A percentile compares a stretch with the other conserved stretches of the same genome.
These are phyloP conservation scores for Tympanoctomys barrerae DNA, from an alignment of 2,797 vertebrate species.

Conservation along the genomic window DNA sequence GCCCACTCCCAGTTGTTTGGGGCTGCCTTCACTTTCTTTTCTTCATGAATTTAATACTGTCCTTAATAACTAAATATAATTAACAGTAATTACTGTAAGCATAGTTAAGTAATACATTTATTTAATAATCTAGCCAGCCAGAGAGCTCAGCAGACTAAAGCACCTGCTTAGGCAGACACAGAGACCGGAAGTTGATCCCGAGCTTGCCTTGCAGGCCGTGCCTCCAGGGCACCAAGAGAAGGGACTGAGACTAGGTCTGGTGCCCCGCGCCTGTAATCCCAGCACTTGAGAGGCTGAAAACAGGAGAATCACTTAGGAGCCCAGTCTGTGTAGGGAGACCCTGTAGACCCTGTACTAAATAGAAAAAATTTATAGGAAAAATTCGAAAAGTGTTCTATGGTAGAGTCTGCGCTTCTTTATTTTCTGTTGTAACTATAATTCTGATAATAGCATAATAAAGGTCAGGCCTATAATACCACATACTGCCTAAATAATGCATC, in stretches of 20 bases:
- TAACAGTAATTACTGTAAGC: conserved; percentile 20
- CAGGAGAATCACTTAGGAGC: too few relatives aligned
- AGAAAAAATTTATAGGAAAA: neutral
- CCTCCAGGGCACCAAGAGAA: too few relatives aligned
- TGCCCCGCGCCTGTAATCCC: too few relatives aligned
- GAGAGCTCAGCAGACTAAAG: too few relatives aligned
- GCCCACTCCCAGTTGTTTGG: neutral
- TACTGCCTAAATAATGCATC: conserved; percentile 55
- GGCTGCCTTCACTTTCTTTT: conserved; percentile 55
- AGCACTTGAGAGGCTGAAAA: too few relatives aligned
- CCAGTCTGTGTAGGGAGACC: too few relatives aligned
- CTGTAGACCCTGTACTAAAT: too few relatives aligned
- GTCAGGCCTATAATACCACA: neutral
- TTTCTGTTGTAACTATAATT: conserved; percentile 56
- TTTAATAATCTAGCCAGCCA: neutral
- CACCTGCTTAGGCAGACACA: too few relatives aligned
- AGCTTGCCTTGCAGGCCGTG: too few relatives aligned
- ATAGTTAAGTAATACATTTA: conserved; percentile 2
- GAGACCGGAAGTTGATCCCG: too few relatives aligned
- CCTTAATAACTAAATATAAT: conserved; percentile 36
- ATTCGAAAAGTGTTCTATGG: conserved; percentile 14
- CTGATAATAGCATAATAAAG: conserved; percentile 62
- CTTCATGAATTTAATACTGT: conserved; percentile 59
- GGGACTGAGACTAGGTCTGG: too few relatives aligned
- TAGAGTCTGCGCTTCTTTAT: conserved; percentile 8